phyloP scores from a whole-genome alignment of 1,140 invertebrate species.

The Zaprionus davidi region DNA sequence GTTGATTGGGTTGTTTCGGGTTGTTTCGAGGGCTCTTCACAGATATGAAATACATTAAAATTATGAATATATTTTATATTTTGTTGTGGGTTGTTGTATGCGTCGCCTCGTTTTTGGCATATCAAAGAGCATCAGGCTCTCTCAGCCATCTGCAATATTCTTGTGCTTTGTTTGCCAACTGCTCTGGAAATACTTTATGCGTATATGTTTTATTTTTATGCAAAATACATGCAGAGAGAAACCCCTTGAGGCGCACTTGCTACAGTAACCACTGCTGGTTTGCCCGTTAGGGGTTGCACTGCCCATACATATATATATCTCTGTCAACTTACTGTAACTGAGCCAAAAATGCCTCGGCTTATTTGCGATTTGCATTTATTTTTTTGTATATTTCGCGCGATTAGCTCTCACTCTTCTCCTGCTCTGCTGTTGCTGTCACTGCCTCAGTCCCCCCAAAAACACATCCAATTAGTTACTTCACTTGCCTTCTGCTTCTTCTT shows the following conservation, averaged over 20 bases:
- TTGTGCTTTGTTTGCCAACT: slow-evolving; percentile 21
- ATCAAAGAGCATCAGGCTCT: slow-evolving; percentile 42
- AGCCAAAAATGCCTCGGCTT: slow-evolving; percentile 59
- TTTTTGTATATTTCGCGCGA: slow-evolving; percentile 48
- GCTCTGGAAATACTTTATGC: slow-evolving; percentile 25
- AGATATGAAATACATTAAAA: slow-evolving; percentile 68
- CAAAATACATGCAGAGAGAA: slow-evolving; percentile 26
- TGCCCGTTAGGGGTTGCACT: slow-evolving; percentile 63
- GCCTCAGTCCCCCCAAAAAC: slow-evolving; percentile 12
- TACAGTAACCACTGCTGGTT: not conserved
- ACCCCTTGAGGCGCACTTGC: slow-evolving; percentile 20
- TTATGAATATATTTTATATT: slow-evolving; percentile 42
- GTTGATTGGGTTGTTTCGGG: slow-evolving; percentile 21
- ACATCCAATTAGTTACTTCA: slow-evolving; percentile 44
- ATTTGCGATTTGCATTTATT: slow-evolving; percentile 61
- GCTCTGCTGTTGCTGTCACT: not conserved
- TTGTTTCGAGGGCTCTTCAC: slow-evolving; percentile 44
- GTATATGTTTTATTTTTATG: slow-evolving; percentile 38
- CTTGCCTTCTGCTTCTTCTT: slow-evolving; percentile 26
- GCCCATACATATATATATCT: slow-evolving; percentile 12
- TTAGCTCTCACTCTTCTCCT: not conserved
- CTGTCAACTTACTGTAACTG: slow-evolving; percentile 56
- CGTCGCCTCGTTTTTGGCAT: slow-evolving; percentile 15
- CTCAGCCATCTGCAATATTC: slow-evolving; percentile 65
- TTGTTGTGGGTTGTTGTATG: not conserved